A percentile compares a stretch with the other conserved stretches of the same genome.
phyloP scores from a whole-genome alignment of 2,888 invertebrate species.

The Coleophora deauratella region DNA sequence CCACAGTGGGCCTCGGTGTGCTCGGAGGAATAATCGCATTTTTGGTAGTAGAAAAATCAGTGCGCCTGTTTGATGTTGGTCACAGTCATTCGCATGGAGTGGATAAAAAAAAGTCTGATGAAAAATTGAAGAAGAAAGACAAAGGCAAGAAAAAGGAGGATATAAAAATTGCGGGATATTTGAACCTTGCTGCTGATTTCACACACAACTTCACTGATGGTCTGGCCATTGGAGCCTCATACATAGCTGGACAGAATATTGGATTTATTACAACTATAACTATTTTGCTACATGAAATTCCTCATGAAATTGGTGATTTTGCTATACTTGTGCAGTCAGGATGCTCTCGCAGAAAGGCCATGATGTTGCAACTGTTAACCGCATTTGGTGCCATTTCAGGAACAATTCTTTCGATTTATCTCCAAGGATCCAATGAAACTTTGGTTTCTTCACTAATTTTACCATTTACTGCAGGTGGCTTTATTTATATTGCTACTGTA shows the following conservation, averaged over 20 bases:
- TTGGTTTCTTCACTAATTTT: slow-evolving; percentile 90
- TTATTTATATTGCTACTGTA: slow-evolving; percentile 99
- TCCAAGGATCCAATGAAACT: slow-evolving; percentile 81
- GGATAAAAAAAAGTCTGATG: slow-evolving; percentile 56
- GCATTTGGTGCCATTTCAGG: slow-evolving; percentile 96
- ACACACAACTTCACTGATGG: slow-evolving; percentile 99
- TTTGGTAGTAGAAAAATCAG: slow-evolving; percentile 93
- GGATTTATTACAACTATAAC: slow-evolving; percentile 95
- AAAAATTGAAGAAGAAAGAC: slow-evolving; percentile 47
- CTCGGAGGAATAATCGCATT: slow-evolving; percentile 94
- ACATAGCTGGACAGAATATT: slow-evolving; percentile 90
- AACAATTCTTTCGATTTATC: slow-evolving; percentile 88
- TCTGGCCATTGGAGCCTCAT: slow-evolving; percentile 98
- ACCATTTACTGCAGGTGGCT: slow-evolving; percentile 99
- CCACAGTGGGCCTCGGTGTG: slow-evolving; percentile 95
- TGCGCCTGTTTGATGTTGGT: slow-evolving; percentile 89
- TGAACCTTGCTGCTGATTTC: slow-evolving; percentile 98
- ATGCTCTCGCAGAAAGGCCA: slow-evolving; percentile 93
- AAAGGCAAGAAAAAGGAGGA: slow-evolving; percentile 61
- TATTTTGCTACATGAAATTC: slow-evolving; percentile 97
- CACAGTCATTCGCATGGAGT: slow-evolving; percentile 82
- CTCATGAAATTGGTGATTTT: slow-evolving; percentile 99
- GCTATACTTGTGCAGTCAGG: slow-evolving; percentile 99
- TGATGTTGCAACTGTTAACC: slow-evolving; percentile 93
- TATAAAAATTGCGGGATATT: slow-evolving; percentile 81